Percentiles rank a stretch among this genome's conserved stretches.
Evolutionary conservation across 1,140 invertebrate genomes (phyloP).

Genomic region (Meloidogyne hapla): DNA sequence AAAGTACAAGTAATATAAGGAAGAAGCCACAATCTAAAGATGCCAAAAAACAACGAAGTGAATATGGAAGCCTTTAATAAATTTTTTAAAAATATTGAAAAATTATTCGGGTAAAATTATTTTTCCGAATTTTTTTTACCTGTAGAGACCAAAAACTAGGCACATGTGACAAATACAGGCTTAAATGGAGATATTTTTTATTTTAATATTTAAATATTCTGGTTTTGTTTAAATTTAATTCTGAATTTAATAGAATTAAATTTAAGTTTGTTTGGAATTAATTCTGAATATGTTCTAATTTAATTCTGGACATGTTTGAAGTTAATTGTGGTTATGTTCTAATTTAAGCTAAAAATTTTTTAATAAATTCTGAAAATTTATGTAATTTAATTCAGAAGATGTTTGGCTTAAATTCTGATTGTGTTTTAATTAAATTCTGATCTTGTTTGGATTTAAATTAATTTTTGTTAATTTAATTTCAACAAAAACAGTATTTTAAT

Average conservation of each 20-base stretch:
- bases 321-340: background rate
- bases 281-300: too few species aligned
- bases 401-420: too few species aligned
- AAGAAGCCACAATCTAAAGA: conserved; percentile 48
- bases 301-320: background rate
- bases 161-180: conserved; percentile 59
- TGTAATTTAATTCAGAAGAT: too few species aligned
- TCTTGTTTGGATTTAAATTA: too few species aligned
- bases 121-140: conserved; percentile 28
- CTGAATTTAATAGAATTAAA: too few species aligned
- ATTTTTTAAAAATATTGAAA: background rate
- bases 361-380: too few species aligned
- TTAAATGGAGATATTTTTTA: conserved; percentile 16
- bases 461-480: too few species aligned
- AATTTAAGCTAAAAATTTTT: conserved; percentile 11
- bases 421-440: too few species aligned
- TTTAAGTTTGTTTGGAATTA: too few species aligned
- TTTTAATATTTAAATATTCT: too few species aligned
- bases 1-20: conserved; percentile 46
- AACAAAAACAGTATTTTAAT: background rate
- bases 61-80: conserved; percentile 42
- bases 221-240: too few species aligned
- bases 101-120: background rate
- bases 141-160: conserved; percentile 57
- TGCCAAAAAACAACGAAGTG: conserved; percentile 57